Evolutionary conservation across 1,140 invertebrate species (phyloP), one percentile per base, ranked within the genome.

Genomic region (Parapsyche elsis): DNA sequence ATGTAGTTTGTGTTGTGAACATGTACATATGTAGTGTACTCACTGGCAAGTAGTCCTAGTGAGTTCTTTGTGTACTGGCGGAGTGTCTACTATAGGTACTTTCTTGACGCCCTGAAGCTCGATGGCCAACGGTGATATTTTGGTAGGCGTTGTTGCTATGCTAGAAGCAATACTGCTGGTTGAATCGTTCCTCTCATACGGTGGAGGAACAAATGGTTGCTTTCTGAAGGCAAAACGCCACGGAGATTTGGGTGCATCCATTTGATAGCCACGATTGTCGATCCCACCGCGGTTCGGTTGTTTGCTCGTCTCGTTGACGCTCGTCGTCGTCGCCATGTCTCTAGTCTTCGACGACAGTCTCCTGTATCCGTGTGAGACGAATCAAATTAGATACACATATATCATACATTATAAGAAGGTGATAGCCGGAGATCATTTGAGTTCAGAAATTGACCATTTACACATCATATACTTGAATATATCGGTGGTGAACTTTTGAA

Each of bases 291-390:
- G 73, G 79, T 86, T 85, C 10, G 84, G 84, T 12, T 84, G 84
- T 82, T 86, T 87, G 14, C 88, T 88, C 38, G 85, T 81, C 59
- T 83, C 82, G 46, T 83, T 83, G 9, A 83, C 44, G 9, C 73
- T 79, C n/a, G 82, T 79, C 7, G 82, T 71, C 12, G 84, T 84
- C 86, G 87, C 83, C 59, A 86, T 85, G 64, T 90, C 90, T 10
- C 88, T 86, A 12, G 89, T 90, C 84, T 91, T 92, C 0, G 90
- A 91, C 24, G 92, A 93, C n/a, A 93, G 85, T 45, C 92, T 89
- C 84, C 91, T 91, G 84, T 83, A 85, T 83, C 84, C n/a, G n/a
- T n/a, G n/a, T n/a, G n/a, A n/a, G n/a, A n/a, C n/a, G n/a, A n/a
- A n/a, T n/a, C n/a, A n/a, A n/a, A n/a, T n/a, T n/a, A n/a, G n/a